Evolutionary conservation across 1,140 invertebrate genomes (phyloP).

Genomic region (Eurytemora carolleeae): DNA sequence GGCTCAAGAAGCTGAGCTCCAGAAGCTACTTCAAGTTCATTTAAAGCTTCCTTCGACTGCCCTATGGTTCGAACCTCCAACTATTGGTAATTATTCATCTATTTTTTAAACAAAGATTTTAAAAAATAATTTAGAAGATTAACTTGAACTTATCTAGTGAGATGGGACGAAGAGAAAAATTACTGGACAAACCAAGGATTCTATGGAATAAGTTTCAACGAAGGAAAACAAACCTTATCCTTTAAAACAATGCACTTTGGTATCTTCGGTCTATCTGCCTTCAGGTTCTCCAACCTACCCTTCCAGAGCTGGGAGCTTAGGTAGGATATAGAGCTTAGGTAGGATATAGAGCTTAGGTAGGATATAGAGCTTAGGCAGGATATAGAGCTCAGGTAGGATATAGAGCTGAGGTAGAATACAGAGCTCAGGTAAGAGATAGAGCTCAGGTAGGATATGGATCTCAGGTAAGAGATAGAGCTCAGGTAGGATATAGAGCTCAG

Average conservation of each 20-base stretch:
- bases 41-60: constrained; percentile 5
- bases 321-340: no score
- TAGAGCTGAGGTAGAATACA: no score
- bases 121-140: no score
- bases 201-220: constrained; percentile 9
- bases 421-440: no score
- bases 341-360: no score
- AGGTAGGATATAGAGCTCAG: no score
- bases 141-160: constrained; percentile 1
- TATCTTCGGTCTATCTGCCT: constrained; percentile 10
- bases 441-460: no score
- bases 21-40: constrained; percentile 10
- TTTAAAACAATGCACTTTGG: constrained; percentile 9
- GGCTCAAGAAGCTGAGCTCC: constrained; percentile 10
- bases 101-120: no score
- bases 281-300: constrained; percentile 10
- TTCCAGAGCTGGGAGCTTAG: constrained; percentile 12
- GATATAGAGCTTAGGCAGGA: no score
- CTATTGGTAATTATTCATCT: constrained; percentile 1
- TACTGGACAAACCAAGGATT: constrained; percentile 10
- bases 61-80: constrained; percentile 12
- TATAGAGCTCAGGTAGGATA: no score
- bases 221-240: constrained; percentile 10
- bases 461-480: no score
- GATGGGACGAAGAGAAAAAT: constrained; percentile 3